These are phyloP conservation scores for Echinarachnius parma DNA, from an alignment of 53 echinoderm and acorn worm genomes.

Conservation along the genomic window DNA sequence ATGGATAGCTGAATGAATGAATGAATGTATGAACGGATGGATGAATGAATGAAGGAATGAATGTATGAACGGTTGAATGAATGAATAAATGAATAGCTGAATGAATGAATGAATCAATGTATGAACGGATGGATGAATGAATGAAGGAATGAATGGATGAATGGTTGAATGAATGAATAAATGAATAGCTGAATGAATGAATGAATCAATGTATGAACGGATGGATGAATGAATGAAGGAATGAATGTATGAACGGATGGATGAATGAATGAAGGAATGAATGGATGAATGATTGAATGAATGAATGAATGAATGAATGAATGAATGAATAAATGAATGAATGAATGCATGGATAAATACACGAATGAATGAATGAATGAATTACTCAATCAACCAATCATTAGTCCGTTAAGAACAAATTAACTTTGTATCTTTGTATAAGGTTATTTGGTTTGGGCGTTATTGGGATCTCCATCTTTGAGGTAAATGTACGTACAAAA, in stretches of 20 bases:
- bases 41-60: no score
- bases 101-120: background rate
- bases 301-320: background rate
- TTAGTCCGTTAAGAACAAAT: no score
- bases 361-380: no score
- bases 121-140: background rate
- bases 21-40: background rate
- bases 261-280: background rate
- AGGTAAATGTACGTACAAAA: no score
- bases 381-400: no score
- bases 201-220: background rate
- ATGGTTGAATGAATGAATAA: background rate
- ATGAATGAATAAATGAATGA: background rate
- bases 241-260: background rate
- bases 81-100: background rate
- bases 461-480: no score
- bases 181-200: background rate
- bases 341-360: no score
- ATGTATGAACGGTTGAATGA: no score
- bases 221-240: background rate
- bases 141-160: background rate
- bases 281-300: background rate
- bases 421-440: no score
- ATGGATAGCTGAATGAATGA: background rate
- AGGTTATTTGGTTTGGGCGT: no score